A percentile compares a stretch with the other conserved stretches of the same genome.
These are phyloP conservation scores for Mylabris sibirica DNA, from an alignment of 2,888 invertebrate genomes.

Conservation along the genomic window DNA sequence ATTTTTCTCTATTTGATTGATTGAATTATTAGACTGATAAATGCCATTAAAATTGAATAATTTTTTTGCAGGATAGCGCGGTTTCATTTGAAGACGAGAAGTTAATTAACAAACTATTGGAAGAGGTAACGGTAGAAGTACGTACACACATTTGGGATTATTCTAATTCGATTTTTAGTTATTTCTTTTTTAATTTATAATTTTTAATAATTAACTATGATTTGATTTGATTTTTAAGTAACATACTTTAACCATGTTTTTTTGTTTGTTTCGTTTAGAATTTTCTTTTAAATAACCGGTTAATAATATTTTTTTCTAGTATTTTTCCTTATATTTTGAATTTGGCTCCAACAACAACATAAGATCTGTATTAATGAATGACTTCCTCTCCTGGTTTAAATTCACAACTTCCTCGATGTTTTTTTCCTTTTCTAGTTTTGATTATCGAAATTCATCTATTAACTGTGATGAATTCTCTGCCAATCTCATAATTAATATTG, in stretches of 20 bases:
- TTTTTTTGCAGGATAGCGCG: slow-evolving; percentile 34
- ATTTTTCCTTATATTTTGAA: not conserved
- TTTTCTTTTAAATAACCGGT: not conserved
- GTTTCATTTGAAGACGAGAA: slow-evolving; percentile 34
- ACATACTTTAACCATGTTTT: no score
- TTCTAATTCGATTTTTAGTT: slow-evolving; percentile 4
- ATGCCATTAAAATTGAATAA: slow-evolving; percentile 21
- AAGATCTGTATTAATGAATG: not conserved
- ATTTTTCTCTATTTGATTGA: no score
- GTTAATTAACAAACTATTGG: slow-evolving; percentile 35
- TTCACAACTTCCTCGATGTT: slow-evolving; percentile 5
- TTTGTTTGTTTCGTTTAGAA: no score
- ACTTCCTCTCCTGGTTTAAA: not conserved
- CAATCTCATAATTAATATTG: not conserved
- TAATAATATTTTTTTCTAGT: not conserved
- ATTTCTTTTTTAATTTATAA: not conserved
- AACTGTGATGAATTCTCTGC: not conserved
- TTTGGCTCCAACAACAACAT: not conserved
- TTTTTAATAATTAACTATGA: not conserved
- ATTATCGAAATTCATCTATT: slow-evolving; percentile 8
- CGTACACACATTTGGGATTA: slow-evolving; percentile 21
- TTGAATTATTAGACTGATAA: not conserved
- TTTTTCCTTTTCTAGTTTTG: not conserved
- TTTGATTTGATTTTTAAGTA: not conserved
- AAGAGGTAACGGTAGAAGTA: slow-evolving; percentile 36